Conservation (phyloP, 2,113 vertebrate genomes). For the Peucedramus taeniatus region DNA sequence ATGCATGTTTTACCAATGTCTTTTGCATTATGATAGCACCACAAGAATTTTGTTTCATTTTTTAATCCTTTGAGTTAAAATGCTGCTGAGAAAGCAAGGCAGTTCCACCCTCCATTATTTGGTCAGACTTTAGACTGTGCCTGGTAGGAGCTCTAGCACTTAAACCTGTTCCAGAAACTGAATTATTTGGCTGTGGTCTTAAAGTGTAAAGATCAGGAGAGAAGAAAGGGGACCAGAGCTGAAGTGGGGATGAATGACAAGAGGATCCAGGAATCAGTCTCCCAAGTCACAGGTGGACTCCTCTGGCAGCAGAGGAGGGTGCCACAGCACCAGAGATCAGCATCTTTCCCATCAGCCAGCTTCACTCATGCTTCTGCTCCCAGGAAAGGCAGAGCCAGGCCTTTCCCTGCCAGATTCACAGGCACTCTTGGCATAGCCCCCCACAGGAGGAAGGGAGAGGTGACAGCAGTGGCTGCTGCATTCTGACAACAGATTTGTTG, state of each 20-base stretch:
- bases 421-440: neutral
- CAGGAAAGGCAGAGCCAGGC: neutral
- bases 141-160: neutral
- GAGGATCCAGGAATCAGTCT: neutral
- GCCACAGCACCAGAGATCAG: neutral
- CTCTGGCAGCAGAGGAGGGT: neutral
- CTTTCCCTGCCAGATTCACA: neutral
- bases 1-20: neutral
- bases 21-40: neutral
- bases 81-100: neutral
- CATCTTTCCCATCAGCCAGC: neutral
- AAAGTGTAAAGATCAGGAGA: neutral
- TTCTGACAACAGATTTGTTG: neutral
- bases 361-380: neutral
- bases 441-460: neutral
- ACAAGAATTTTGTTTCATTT: neutral
- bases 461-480: neutral
- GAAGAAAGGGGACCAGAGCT: neutral
- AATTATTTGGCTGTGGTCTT: neutral
- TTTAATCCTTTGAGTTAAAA: neutral
- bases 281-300: neutral
- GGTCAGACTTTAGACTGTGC: neutral
- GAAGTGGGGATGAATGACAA: neutral
- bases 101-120: neutral
- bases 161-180: neutral